A percentile compares a stretch with the other conserved stretches of the same genome.
phyloP scores from a whole-genome alignment of 2,113 vertebrate species.

The Notechis scutatus region DNA sequence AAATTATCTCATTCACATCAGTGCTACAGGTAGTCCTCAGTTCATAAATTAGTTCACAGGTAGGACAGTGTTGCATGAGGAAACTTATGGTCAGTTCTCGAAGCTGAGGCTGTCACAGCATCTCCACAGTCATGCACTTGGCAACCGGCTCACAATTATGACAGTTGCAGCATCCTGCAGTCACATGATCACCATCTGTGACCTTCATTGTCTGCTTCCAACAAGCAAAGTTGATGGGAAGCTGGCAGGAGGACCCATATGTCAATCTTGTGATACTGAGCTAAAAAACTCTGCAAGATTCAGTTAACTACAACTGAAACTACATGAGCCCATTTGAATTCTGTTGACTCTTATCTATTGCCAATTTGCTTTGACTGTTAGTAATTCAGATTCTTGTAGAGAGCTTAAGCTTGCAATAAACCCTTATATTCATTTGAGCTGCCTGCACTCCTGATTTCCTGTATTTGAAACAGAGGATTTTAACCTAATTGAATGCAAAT shows the following conservation, averaged over 20 bases:
- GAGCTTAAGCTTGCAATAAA: too few species aligned
- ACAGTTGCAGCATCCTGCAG: not conserved
- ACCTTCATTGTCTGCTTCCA: not conserved
- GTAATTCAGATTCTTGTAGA: too few species aligned
- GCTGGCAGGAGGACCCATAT: not conserved
- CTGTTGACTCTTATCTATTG: too few species aligned
- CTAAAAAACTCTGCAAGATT: not conserved
- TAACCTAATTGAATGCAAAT: not conserved
- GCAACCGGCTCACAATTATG: not conserved
- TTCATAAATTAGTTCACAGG: not conserved
- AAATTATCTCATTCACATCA: not conserved
- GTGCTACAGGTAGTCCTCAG: not conserved
- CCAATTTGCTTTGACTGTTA: too few species aligned
- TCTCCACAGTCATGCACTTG: not conserved
- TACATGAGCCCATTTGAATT: not conserved
- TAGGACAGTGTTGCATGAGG: not conserved
- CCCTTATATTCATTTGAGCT: too few species aligned
- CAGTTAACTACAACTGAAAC: not conserved
- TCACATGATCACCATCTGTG: not conserved
- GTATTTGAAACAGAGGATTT: too few species aligned
- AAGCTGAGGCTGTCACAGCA: not conserved
- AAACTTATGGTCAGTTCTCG: not conserved
- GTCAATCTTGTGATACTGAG: not conserved
- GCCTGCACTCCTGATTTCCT: too few species aligned
- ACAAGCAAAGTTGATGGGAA: not conserved